Evolutionary conservation across 2,113 vertebrate genomes (phyloP), one percentile per base, ranked within the genome.

Genomic region (Oncorhynchus nerka): DNA sequence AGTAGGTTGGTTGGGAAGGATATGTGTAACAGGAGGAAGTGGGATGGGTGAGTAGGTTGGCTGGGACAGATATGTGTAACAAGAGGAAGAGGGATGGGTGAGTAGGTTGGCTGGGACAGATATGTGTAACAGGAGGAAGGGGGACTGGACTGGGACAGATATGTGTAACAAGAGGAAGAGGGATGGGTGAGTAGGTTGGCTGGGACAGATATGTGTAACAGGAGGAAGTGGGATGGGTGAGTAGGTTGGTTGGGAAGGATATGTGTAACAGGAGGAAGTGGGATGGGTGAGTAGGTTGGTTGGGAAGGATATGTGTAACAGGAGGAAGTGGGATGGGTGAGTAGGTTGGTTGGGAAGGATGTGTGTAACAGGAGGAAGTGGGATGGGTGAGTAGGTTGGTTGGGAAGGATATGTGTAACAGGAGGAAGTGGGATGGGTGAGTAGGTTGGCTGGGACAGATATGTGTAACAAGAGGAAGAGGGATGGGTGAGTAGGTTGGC

Each of bases 1-100:
- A 79, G 68, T 81, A 80, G 68, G 83, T 69, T 55, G 84, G 70
- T 73, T 75, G 80, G 79, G 87, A 89, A 90, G 90, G 88, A 89
- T 91, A 89, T 90, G 81, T 48, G 75, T 84, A 39, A 68, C 16
- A 32, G 13, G 26, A 68, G 26, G 66, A 62, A 34, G 49, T 62
- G 75, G 71, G 74, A 68, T 49, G n/a, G 68, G 75, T 20, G 76
- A 81, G 68, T 81, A 80, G 68, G 83, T 69, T 55, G 84, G 70
- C 73, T 75, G 80, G 79, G 87, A 89, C 90, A 91, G 88, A 89
- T 91, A 89, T 89, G 81, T 39, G 34, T 39, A 8, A 34, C 34
- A 39, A 7, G 34, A 39, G 34, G 6, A 39, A 7, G 34, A 39
- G 1, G 34, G 34, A 68, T 49, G n/a, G 68, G 74, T 20, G 76